These are phyloP conservation scores for Drosophila fulvimacula DNA, from an alignment of 2,888 invertebrate species.

Conservation along the genomic window DNA sequence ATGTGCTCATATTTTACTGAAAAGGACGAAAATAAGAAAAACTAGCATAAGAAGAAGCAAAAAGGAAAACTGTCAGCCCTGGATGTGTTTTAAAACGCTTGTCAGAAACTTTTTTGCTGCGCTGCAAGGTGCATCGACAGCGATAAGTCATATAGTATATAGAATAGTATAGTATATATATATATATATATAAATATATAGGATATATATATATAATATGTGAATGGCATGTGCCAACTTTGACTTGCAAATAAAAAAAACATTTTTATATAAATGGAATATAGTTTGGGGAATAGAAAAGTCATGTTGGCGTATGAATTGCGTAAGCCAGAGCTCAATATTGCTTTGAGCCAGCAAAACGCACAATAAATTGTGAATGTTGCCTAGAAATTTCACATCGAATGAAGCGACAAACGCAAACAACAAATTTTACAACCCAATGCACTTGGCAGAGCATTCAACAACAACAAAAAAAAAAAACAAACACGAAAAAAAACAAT, in stretches of 20 bases:
- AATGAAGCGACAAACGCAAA: constrained; percentile 58
- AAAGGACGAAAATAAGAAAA: constrained; percentile 12
- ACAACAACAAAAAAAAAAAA: constrained; percentile 39
- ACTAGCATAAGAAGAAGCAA: constrained; percentile 13
- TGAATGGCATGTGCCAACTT: constrained; percentile 36
- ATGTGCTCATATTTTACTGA: constrained; percentile 48
- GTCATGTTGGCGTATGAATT: constrained; percentile 48
- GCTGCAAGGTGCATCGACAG: constrained; percentile 52
- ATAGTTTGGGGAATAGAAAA: constrained; percentile 64
- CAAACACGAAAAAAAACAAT: constrained; percentile 64
- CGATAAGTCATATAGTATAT: constrained; percentile 47
- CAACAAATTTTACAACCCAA: constrained; percentile 70
- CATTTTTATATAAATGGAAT: constrained; percentile 17
- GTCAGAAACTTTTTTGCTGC: constrained; percentile 64
- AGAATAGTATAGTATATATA: constrained; percentile 2
- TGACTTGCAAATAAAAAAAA: constrained; percentile 29
- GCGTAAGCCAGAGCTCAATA: constrained; percentile 23
- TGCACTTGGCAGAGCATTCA: constrained; percentile 63
- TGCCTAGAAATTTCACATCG: constrained; percentile 46
- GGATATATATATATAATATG: not conserved
- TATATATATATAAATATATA: not conserved
- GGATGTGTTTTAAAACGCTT: constrained; percentile 64
- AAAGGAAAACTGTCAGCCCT: constrained; percentile 44
- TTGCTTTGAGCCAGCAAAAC: constrained; percentile 24
- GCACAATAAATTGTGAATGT: constrained; percentile 55